Base-by-base conservation (phyloP, 2,888 invertebrate genomes). In the Clusia tigrina region DNA sequence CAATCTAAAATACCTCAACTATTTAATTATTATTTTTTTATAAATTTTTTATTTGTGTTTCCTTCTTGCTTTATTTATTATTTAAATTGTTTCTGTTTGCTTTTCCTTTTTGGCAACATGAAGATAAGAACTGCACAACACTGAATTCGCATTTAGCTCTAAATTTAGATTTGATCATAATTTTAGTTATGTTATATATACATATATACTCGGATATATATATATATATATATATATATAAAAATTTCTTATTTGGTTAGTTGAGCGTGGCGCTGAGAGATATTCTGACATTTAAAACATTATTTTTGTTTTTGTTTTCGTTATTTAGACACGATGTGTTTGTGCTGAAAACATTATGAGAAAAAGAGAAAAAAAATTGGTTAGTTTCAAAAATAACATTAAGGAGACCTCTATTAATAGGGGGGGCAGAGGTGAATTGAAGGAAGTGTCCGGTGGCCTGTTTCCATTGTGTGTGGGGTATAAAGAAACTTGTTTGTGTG, bases 311-410 rank as follows among this genome's bases (percentile, higher is more conserved):
- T 46, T 46, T 67, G 25, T 60, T 64, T 17, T 60, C 61, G 64
- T 17, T 38, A 69, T 48, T 48, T 48, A 20, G 18, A 48, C 9
- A 68, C 71, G 52, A 10, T 62, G 68, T 71, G 72, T 70, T 69
- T 71, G 63, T 73, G 78, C 76, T 76, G 76, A 71, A 77, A 78
- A 69, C 74, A 73, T 75, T 66, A 71, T 71, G 73, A 74, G 66
- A 77, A 66, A 71, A 37, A 55, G 22, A 57, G 23, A 66, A 62
- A 62, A 69, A 69, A 72, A 71, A 67, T 75, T 77, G 72, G 78
- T 78, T 74, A 76, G 74, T 73, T 69, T 66, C 66, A 64, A 65
- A 69, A 72, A 74, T 65, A 67, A 70, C n/a, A n/a, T 22, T 18
- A 2, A 48, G 18, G 48, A 48, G 22, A 48, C 22, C 48, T n/a